Evolutionary conservation across 2,888 invertebrate genomes (phyloP), one percentile per base, ranked within the genome.

Genomic region (Phaonia tiefii): DNA sequence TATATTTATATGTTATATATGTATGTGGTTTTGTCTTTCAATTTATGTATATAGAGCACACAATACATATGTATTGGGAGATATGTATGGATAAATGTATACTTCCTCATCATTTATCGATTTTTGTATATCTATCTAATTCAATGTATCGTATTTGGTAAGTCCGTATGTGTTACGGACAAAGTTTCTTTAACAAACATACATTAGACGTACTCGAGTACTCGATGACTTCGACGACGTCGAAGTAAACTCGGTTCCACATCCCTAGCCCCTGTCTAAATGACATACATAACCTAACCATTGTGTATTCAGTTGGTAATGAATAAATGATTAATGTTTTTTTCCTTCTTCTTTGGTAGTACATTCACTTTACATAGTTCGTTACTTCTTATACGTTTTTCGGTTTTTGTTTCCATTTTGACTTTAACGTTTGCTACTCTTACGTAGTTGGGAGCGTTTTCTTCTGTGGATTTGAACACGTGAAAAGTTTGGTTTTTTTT

Each of bases 241-340:
- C n/a, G n/a, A n/a, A n/a, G n/a, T n/a, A n/a, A n/a, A n/a, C n/a
- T n/a, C n/a, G n/a, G 11, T 54, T 4, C 22, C 31, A 31, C 31
- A 31, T 46, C 17, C 39, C 20, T 17, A 39, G 22, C 20, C 42
- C 22, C 42, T 42, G 11, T 1, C 20, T 17, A 60, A 15, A 31
- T 31, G 31, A 31, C 31, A 31, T 31, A 31, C 31, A 31, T 31
- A 31, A 42, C n/a, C 2, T 31, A 31, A 42, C n/a, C 2, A n/a
- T 65, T 65, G 25, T 25, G 8, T 65, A 42, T 65, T 54, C 69
- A 22, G n/a, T 56, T 69, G 13, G 46, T 46, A 54, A 69, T 69
- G 54, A 69, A 69, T 69, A 54, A 69, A 56, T 69, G 39, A 69
- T 69, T 69, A 56, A 56, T 69, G 25, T 42, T 42, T 67, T 31